A percentile compares a stretch with the other conserved stretches of the same genome.
Evolutionary conservation across 2,888 invertebrate genomes (phyloP).

Genomic region (Anticlea derivata): DNA sequence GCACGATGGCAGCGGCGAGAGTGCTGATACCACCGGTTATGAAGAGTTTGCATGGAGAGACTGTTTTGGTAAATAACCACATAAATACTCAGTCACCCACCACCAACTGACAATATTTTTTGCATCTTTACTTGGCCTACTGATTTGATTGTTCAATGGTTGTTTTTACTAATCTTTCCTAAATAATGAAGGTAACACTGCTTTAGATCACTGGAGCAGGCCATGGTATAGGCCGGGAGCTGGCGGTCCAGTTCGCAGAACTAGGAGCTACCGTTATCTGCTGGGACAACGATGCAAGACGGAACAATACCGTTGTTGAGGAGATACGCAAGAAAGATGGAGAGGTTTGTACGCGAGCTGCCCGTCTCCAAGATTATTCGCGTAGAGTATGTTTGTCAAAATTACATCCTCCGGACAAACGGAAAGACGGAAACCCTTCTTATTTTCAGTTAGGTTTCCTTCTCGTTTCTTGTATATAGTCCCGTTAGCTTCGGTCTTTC

Average conservation of each 20-base stretch:
- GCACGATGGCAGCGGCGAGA: conserved; percentile 55
- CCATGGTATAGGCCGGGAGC: conserved; percentile 70
- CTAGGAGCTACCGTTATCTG: conserved; percentile 75
- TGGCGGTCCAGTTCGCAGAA: conserved; percentile 74
- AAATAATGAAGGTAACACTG: background rate
- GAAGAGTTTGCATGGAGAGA: conserved; percentile 75
- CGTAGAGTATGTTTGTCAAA: too few relatives aligned
- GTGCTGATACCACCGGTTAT: conserved; percentile 64
- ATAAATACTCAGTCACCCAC: too few relatives aligned
- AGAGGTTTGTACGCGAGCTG: conserved; percentile 53
- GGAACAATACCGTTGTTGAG: conserved; percentile 67
- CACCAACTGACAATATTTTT: background rate
- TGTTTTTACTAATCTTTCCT: conserved; percentile 17
- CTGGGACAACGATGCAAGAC: conserved; percentile 68
- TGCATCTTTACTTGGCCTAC: too few relatives aligned
- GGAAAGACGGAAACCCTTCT: too few relatives aligned
- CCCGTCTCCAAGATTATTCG: too few relatives aligned
- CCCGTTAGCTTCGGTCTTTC: background rate
- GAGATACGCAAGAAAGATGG: conserved; percentile 73
- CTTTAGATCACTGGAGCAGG: conserved; percentile 72
- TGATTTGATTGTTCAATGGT: too few relatives aligned
- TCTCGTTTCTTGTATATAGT: too few relatives aligned
- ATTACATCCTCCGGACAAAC: too few relatives aligned
- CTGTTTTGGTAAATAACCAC: conserved; percentile 57
- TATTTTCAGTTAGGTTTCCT: too few relatives aligned